Base-by-base conservation (phyloP, 2,797 vertebrate genomes). In the Phyllotis vaccarum region DNA sequence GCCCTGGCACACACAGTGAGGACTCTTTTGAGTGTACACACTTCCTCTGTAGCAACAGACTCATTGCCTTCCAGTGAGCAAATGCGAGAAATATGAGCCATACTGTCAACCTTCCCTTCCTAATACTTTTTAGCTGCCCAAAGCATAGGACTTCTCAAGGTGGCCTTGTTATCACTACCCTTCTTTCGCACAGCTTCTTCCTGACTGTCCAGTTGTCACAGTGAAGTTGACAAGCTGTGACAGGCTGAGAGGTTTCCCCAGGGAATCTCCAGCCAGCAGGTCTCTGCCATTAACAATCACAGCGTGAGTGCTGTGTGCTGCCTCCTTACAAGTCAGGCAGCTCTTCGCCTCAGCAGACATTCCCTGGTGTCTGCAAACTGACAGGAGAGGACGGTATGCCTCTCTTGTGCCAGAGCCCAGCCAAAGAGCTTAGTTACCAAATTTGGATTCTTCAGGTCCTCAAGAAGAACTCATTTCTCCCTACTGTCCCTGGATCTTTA, bases 221-320 rank as follows among this genome's bases (percentile, higher is more conserved):
- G 78, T 95, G 97, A 97, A 52, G 88, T 76, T 93, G 89, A 97
- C 78, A 86, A 72, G 89, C 81, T 86, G 78, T 94, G 97, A 96
- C 97, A 97, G 93, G 89, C 81, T 86, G 91, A 14, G 43, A 90
- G 95, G 82, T 91, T 90, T 92, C 93, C 93, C 95, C 60, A 2
- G 11, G 49, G 96, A 97, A 76, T 92, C 96, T 97, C 93, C 58
- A 91, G 92, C 95, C 91, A 93, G 80, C 78, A 14, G 13, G 0
- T 46, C 66, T 60, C 49, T 93, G 74, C 95, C 97, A 96, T 89
- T 90, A 98, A 54, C 93, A 86, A 86, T 93, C 82, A 82, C 0
- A 1, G 17, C 29, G 43, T 54, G 96, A 97, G 64, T 43, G 40
- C 86, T 95, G 54, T 79, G 21, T 37, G 52, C 43, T 97, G 62